Percentiles rank a stretch among this genome's conserved stretches.
Conservation (phyloP, 2,113 vertebrate species). For the Dipodomys merriami region DNA sequence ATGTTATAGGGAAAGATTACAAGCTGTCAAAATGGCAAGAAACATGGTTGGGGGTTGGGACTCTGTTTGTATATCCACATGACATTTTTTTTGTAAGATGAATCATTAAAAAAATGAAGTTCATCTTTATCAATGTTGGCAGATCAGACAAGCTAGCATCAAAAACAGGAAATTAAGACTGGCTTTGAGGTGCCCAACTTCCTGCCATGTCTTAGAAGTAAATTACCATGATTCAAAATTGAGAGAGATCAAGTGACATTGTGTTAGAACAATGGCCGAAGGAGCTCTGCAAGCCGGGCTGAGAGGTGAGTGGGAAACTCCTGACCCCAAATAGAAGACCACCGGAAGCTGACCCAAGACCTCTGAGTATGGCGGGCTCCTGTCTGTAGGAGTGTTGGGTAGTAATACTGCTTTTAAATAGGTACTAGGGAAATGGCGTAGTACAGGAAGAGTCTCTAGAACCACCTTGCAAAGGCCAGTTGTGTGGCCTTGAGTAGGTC, state of each 20-base stretch:
- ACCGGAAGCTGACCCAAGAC: not conserved
- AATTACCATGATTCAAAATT: not conserved
- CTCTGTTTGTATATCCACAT: not conserved
- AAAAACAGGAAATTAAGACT: not conserved
- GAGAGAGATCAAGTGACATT: not conserved
- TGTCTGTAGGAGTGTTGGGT: not conserved
- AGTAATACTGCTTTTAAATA: not conserved
- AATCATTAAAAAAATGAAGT: not conserved
- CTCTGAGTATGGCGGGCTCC: not conserved
- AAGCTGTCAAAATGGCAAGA: not conserved
- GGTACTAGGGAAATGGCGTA: too few species aligned
- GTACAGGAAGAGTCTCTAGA: not conserved
- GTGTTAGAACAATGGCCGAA: not conserved
- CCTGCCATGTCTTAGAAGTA: not conserved
- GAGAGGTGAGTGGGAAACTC: not conserved
- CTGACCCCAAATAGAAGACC: not conserved
- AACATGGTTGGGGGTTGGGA: not conserved
- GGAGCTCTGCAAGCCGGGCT: not conserved
- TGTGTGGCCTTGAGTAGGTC: not conserved
- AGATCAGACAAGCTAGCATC: slow-evolving; percentile 34
- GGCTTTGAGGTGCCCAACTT: not conserved
- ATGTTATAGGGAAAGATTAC: not conserved
- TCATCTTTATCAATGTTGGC: slow-evolving; percentile 43
- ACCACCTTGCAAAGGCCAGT: not conserved
- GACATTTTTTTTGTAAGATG: slow-evolving; percentile 7